Evolutionary conservation across 1,140 invertebrate genomes (phyloP), one percentile per base, ranked within the genome.

Genomic region (Drosophila pandora): DNA sequence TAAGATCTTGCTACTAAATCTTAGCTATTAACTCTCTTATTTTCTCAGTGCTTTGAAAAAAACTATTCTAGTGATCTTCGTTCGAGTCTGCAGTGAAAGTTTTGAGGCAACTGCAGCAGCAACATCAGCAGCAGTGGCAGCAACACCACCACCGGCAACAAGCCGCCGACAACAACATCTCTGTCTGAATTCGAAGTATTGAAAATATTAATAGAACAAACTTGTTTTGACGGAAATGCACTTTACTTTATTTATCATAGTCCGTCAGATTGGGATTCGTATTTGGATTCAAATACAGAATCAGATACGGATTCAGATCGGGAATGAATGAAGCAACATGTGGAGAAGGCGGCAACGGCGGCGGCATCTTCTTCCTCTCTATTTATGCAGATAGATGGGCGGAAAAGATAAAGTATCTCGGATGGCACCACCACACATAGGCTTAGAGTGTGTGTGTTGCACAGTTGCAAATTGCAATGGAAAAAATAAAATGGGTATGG

Each of bases 201-300:
- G 84, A 88, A 88, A 88, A 88, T 88, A 88, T 88, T 88, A 88
- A 88, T 88, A 88, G 83, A 88, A 88, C 83, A 88, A 88, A 88
- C 83, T 88, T 88, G 83, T 88, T 88, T 88, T 88, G 83, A 88
- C 83, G 83, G 83, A 88, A 88, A 88, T 88, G 83, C 83, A 88
- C 83, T 89, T 87, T 87, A 87, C 79, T 87, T 88, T 88, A 88
- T 88, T 88, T 88, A 88, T 88, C 83, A 87, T 83, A 89, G 71
- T 76, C 75, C 76, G 76, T 82, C 79, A 73, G 78, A 68, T 72
- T 73, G 60, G 69, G 57, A 61, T 74, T 64, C 37, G 54, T 37
- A 70, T 85, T 67, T 48, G 77, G 61, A 87, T 69, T 53, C 13
- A 58, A 12, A 59, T 64, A 30, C 37, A 55, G 28, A 59, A 37